Base-by-base conservation (phyloP, 2,113 vertebrate genomes). In the Erpornis zantholeuca region DNA sequence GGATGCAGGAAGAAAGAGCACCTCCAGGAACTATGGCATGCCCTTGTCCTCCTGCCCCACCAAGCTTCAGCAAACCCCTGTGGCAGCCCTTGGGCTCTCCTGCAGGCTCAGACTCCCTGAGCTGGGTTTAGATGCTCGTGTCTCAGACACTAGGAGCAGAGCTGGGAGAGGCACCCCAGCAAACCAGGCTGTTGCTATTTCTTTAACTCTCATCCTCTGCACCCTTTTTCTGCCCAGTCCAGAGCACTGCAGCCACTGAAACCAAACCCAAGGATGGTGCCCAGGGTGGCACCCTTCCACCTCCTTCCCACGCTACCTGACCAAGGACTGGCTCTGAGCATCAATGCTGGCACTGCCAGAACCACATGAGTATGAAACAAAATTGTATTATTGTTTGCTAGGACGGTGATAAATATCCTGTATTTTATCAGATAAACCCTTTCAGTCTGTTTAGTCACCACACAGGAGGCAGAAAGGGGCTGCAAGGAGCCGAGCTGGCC, bases 191-290 rank as follows among this genome's bases (percentile, higher is more conserved):
- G 16, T 42, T 79, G 40, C 56, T 31, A 7, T 50, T 42, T 60
- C 40, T 73, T 33, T 27, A 12, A 31, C 23, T n/a, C 33, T 65
- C 50, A 42, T 24, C 33, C 24, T 66, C 49, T 54, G 61, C 40
- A 33, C 24, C 18, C 25, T 50, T 49, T 15, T 61, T 9, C 44
- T 87, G 50, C 64, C 52, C 7, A 1, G 38, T 5, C 15, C 63
- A 33, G 52, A 44, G 70, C 10, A 0, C 45, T 61, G 76, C 28
- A 73, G 22, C 4, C 24, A 42, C 52, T 33, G 29, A 59, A 50
- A 35, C 2, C 6, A 8, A 73, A 45, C 1, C 21, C 9, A 1
- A 25, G 61, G n/a, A 10, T 5, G 66, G 54, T 9, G 3, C 17
- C 20, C 31, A n/a, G 75, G 75, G 44, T 38, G 79, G 66, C 63